These are phyloP conservation scores for Protomyctophum bolini DNA, from an alignment of 2,113 vertebrate genomes.

Conservation along the genomic window DNA sequence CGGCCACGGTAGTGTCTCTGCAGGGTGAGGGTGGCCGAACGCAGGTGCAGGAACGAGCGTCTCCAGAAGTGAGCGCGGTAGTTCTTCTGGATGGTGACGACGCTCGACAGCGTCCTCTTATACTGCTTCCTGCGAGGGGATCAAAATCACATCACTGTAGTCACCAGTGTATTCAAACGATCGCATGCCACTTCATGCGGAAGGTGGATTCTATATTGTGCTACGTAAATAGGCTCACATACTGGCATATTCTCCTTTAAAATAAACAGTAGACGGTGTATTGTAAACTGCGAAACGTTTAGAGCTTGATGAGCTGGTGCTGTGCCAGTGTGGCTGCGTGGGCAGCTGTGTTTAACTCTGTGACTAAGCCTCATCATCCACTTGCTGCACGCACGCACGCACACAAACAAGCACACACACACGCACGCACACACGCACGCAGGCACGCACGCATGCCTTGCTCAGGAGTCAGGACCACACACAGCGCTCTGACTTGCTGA, in stretches of 20 bases:
- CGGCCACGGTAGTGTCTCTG: conserved; percentile 88
- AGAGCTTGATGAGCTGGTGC: conserved; percentile 41
- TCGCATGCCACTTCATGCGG: neutral
- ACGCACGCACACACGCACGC: conserved; percentile 22
- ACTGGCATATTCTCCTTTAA: conserved; percentile 42
- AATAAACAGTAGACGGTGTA: conserved; percentile 41
- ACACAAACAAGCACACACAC: conserved; percentile 18
- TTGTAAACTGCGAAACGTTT: conserved; percentile 43
- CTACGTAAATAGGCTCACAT: conserved; percentile 5
- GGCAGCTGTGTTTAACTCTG: conserved; percentile 63
- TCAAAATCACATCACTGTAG: conserved; percentile 1
- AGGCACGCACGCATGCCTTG: conserved; percentile 17
- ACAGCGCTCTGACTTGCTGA: conserved; percentile 56
- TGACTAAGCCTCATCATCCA: conserved; percentile 61
- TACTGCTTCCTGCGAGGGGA: conserved; percentile 83
- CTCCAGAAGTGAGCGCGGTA: conserved; percentile 88
- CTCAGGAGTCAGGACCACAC: conserved; percentile 64
- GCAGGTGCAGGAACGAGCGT: conserved; percentile 79
- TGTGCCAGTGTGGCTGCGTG: conserved; percentile 56
- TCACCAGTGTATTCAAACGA: neutral
- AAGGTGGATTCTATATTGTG: neutral
- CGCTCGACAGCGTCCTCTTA: conserved; percentile 80
- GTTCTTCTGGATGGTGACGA: conserved; percentile 89
- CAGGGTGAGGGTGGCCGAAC: conserved; percentile 79
- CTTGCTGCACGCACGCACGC: conserved; percentile 33